Evolutionary conservation across 2,888 invertebrate species (phyloP), one percentile per base, ranked within the genome.

Genomic region (Octodonta nipae): DNA sequence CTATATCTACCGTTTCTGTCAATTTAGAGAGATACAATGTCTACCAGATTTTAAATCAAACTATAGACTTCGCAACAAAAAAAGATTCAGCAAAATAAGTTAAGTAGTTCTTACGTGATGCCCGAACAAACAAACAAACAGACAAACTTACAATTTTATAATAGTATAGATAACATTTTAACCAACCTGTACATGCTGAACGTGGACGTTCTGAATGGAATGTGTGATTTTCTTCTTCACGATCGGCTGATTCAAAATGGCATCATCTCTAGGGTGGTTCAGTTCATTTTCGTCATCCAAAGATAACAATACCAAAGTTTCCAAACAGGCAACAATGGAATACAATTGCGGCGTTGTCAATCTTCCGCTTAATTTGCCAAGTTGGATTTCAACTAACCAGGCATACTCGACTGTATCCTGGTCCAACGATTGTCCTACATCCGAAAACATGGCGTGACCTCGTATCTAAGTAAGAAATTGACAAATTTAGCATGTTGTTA

Each of bases 371-470:
- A 98, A 63, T 58, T 93, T 91, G 0, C 96, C 96, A 26, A 96
- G 61, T 47, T 92, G 88, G 3, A 92, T 72, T 60, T 98, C 96
- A 49, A 96, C 76, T 48, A 95, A 68, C 98, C 98, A 98, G 0
- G 85, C 89, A 58, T 98, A 98, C 58, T 98, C 98, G 11, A 96
- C 63, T 0, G 95, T 93, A 50, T 95, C 95, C 58, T 91, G 83
- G 50, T 92, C 89, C 12, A 93, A 67, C 5, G 79, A 76, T 40
- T 91, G 71, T 33, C 88, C 91, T 34, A 86, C 78, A 52, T 87
- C 87, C 46, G 95, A 95, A 55, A 96, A 98, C 78, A 92, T 86
- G 1, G 91, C 92, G 58, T 93, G 91, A 0, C 95, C 96, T 45
- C 96, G 73, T 36, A 86, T 73, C 71, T 83, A 64, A 45, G 38